Evolutionary conservation across 2,797 vertebrate genomes (phyloP).

Genomic region (Cossypha dichroa): DNA sequence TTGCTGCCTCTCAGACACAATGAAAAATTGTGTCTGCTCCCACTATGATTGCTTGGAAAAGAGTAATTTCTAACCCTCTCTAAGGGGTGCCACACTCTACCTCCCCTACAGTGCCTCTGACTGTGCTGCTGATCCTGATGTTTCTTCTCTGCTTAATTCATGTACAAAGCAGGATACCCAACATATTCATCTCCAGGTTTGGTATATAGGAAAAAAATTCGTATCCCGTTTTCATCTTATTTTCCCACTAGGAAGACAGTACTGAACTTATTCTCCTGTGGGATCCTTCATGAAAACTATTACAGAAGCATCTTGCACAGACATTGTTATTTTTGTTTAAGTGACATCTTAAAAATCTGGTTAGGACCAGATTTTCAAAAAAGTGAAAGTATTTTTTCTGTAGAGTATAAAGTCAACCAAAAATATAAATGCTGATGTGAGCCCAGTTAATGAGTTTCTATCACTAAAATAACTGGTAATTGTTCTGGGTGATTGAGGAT

Average conservation of each 20-base stretch:
- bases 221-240: background rate
- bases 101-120: background rate
- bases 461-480: background rate
- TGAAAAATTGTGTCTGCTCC: background rate
- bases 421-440: background rate
- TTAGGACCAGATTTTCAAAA: background rate
- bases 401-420: background rate
- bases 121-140: background rate
- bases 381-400: background rate
- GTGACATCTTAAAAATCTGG: background rate
- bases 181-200: background rate
- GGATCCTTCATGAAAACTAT: background rate
- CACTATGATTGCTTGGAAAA: background rate
- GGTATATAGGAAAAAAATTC: background rate
- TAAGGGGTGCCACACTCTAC: background rate
- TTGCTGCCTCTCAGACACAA: background rate
- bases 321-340: background rate
- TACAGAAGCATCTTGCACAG: background rate
- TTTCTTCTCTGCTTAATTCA: background rate
- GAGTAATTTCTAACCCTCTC: background rate
- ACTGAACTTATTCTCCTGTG: background rate
- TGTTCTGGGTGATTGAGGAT: background rate
- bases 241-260: background rate
- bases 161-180: background rate
- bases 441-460: background rate